Percentiles rank a stretch among this genome's conserved stretches.
Conservation (phyloP, 2,113 vertebrate genomes). For the Passer domesticus region DNA sequence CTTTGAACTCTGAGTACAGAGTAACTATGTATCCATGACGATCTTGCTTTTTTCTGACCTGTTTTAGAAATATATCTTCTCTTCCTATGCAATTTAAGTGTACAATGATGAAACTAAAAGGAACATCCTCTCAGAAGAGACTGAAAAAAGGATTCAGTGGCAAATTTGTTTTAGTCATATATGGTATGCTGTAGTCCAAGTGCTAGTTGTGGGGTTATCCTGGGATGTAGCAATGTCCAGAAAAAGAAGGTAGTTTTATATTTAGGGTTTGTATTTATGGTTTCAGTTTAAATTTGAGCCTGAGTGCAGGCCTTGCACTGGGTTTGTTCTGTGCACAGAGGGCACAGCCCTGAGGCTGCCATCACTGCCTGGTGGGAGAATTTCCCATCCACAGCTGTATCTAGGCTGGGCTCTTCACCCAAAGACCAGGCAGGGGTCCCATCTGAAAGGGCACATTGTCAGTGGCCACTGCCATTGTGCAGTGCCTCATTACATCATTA, state of each 20-base stretch:
- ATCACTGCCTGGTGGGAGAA: neutral
- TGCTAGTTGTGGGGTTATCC: neutral
- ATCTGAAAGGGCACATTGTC: neutral
- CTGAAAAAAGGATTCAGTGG: neutral
- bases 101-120: neutral
- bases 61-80: neutral
- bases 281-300: neutral
- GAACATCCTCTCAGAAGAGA: neutral
- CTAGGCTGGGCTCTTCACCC: neutral
- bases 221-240: neutral
- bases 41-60: neutral
- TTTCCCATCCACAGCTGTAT: accelerated
- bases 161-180: neutral
- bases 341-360: neutral
- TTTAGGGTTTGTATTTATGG: neutral
- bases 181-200: neutral
- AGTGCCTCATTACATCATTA: neutral
- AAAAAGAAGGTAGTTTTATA: neutral
- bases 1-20: neutral
- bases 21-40: neutral
- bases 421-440: neutral
- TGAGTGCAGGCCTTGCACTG: neutral
- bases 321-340: neutral
- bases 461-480: neutral
- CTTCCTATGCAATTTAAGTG: neutral